Base-by-base conservation (phyloP, 2,113 vertebrate species). In the Saccopteryx bilineata region DNA sequence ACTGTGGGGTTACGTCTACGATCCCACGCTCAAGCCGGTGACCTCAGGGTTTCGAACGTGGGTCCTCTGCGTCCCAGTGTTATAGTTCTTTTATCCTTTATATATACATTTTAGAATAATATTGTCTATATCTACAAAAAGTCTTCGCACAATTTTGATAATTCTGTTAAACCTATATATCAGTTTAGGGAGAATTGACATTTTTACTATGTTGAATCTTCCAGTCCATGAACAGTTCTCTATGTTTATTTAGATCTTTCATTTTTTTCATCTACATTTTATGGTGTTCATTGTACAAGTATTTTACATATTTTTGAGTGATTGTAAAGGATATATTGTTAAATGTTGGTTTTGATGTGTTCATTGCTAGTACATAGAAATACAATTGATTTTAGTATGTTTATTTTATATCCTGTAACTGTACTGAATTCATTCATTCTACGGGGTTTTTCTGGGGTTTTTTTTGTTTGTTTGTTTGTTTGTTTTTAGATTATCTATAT, bases 301-400 rank as follows among this genome's bases (percentile, higher is more conserved):
- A 33, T 87, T 58, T 46, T 31, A 87, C 11, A 28, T 87, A 14
- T 61, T 58, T 86, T 61, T 61, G 26, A 61, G 69, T 61, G 26
- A 87, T 86, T 56, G n/a, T 86, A 58, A 28, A 31, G 14, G 33
- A 89, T 88, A 14, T 78, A 78, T 76, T 89, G 18, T 79, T 78
- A 13, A 65, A 65, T 78, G 78, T 90, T 90, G 76, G 65, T 80
- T 5, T 68, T 33, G 1, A 5, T 74, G 33, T 80, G 12, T 80
- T 88, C 14, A 52, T 76, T 76, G 46, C 58, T 75, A 39, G 39
- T 39, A 39, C 39, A 39, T 39, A 39, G 39, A 39, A 39, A 39
- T 39, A 39, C 39, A 39, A 39, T 39, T 39, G 39, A 39, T 39
- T 39, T 39, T 79, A 56, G 46, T 76, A 21, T 31, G 5, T 79